phyloP scores from a whole-genome alignment of 2,888 invertebrate species.

The Ichneumoninae sp. region DNA sequence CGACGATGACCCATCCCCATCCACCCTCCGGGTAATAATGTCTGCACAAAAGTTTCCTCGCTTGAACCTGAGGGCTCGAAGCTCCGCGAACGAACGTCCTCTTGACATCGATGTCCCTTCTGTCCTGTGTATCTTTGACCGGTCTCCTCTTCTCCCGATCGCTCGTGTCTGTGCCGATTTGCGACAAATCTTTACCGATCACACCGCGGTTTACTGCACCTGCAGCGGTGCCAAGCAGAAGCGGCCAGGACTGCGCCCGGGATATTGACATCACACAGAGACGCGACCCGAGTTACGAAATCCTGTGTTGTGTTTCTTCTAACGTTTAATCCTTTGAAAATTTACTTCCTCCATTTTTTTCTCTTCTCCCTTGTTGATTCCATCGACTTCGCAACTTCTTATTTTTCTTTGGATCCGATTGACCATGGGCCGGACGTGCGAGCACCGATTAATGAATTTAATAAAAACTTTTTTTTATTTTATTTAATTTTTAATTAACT shows the following conservation, averaged over 20 bases:
- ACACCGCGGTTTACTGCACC: slow-evolving; percentile 55
- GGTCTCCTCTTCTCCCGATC: slow-evolving; percentile 2
- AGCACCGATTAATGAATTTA: not conserved
- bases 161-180: slow-evolving; percentile 56
- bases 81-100: slow-evolving; percentile 29
- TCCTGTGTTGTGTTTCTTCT: not conserved
- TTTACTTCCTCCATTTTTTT: slow-evolving; percentile 3
- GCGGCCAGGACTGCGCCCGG: slow-evolving; percentile 86
- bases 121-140: slow-evolving; percentile 9
- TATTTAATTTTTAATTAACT: not conserved
- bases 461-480: not conserved
- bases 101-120: slow-evolving; percentile 28
- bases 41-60: slow-evolving; percentile 88
- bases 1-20: slow-evolving; percentile 93
- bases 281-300: slow-evolving; percentile 27
- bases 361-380: not conserved
- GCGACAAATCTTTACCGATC: slow-evolving; percentile 30
- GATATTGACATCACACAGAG: slow-evolving; percentile 82
- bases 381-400: not conserved
- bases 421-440: not conserved
- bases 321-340: not conserved
- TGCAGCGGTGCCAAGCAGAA: slow-evolving; percentile 76
- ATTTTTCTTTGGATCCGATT: not conserved
- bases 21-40: slow-evolving; percentile 95
- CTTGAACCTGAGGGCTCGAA: slow-evolving; percentile 86